Evolutionary conservation across 2,113 vertebrate species (phyloP).

Genomic region (Stigmatopora argus): DNA sequence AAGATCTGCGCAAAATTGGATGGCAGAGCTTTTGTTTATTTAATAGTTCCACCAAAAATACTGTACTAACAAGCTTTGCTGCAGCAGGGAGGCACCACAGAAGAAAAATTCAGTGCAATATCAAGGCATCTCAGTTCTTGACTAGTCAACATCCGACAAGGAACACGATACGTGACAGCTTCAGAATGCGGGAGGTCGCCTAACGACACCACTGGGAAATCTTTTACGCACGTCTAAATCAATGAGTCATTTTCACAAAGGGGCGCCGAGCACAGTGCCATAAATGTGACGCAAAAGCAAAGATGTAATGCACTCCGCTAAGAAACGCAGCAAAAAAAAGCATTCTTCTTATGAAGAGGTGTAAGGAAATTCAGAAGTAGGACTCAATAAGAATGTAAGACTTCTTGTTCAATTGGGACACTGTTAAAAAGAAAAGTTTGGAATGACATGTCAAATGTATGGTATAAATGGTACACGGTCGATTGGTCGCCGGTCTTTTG

Average conservation of each 20-base stretch:
- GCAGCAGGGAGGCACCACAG: not conserved
- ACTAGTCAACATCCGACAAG: not conserved
- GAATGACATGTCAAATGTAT: too few species aligned
- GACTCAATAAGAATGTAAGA: not conserved
- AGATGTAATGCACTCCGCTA: not conserved
- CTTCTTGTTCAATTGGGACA: not conserved
- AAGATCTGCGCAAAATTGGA: too few species aligned
- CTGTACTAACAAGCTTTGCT: not conserved
- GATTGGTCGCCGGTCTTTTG: too few species aligned
- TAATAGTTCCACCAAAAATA: too few species aligned
- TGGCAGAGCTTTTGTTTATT: too few species aligned
- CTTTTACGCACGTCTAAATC: not conserved
- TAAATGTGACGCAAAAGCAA: not conserved
- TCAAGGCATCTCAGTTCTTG: not conserved
- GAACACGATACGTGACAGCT: slow-evolving; percentile 1
- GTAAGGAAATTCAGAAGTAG: not conserved
- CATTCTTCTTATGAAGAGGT: not conserved
- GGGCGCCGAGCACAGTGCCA: not conserved
- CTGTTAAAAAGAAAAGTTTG: too few species aligned
- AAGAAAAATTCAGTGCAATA: not conserved
- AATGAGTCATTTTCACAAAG: slow-evolving; percentile 1
- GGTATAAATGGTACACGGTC: too few species aligned
- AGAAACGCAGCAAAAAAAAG: not conserved
- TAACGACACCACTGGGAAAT: not conserved
- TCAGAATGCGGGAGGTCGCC: not conserved